phyloP scores from a whole-genome alignment of 1,140 invertebrate genomes.

The Drosophila pachea region DNA sequence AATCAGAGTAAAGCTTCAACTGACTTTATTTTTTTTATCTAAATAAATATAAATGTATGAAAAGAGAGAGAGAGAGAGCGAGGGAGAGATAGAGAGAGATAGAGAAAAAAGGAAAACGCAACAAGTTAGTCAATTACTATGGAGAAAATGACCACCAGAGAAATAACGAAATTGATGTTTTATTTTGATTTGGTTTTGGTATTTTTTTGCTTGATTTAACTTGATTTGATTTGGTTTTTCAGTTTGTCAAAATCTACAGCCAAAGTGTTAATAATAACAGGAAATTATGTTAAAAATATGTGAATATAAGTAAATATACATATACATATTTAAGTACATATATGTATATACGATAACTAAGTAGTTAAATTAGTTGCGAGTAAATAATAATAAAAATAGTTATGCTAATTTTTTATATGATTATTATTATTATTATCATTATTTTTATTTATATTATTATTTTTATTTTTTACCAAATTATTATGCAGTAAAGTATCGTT shows the following conservation, averaged over 20 bases:
- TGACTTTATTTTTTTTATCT: conserved; percentile 32
- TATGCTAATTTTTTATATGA: no score
- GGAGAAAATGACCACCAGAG: conserved; percentile 67
- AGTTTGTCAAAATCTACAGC: conserved; percentile 76
- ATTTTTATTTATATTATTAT: no score
- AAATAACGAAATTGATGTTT: conserved; percentile 52
- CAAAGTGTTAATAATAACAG: conserved; percentile 65
- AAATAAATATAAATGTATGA: conserved; percentile 31
- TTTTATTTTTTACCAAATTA: conserved; percentile 5
- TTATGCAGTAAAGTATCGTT: conserved; percentile 56
- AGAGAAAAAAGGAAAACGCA: conserved; percentile 58
- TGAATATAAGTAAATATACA: no score
- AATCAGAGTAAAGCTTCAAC: conserved; percentile 17
- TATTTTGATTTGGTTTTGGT: conserved; percentile 27
- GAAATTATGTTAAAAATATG: no score
- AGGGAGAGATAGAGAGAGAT: neutral
- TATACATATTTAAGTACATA: no score
- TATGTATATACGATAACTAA: conserved; percentile 40
- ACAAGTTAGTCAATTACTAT: conserved; percentile 61
- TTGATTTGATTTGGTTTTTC: conserved; percentile 29
- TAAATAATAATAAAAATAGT: conserved; percentile 28
- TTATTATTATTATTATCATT: no score
- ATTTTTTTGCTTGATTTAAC: conserved; percentile 37
- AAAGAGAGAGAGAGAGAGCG: conserved; percentile 9
- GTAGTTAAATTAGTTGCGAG: conserved; percentile 65